phyloP scores from a whole-genome alignment of 1,140 invertebrate genomes.

The Drosophila punjabiensis region DNA sequence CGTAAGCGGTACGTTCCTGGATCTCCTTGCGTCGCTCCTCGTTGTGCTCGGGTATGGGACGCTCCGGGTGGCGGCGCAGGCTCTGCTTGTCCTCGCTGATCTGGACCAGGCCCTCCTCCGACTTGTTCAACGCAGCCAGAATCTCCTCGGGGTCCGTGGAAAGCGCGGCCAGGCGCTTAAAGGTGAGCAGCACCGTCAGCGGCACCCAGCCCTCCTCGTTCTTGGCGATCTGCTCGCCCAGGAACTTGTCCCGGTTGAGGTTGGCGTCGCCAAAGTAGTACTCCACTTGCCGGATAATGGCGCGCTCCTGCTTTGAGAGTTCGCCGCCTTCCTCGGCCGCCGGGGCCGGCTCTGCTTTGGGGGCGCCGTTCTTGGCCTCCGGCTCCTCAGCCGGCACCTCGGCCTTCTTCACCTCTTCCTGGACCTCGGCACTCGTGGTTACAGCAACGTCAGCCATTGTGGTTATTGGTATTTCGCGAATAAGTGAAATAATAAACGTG shows the following conservation, averaged over 20 bases:
- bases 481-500: constrained; percentile 29
- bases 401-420: constrained; percentile 25
- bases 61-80: constrained; percentile 91
- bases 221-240: constrained; percentile 91
- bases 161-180: constrained; percentile 93
- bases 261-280: constrained; percentile 94
- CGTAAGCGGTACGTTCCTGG: constrained; percentile 92
- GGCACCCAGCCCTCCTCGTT: constrained; percentile 96
- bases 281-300: constrained; percentile 88
- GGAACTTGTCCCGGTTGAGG: constrained; percentile 95
- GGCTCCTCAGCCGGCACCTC: constrained; percentile 1
- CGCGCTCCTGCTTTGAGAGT: constrained; percentile 86
- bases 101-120: constrained; percentile 91
- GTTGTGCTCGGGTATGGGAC: constrained; percentile 94
- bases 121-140: constrained; percentile 90
- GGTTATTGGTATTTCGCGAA: constrained; percentile 9
- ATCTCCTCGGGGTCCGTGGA: constrained; percentile 90
- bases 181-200: constrained; percentile 93
- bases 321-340: constrained; percentile 42
- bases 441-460: constrained; percentile 73
- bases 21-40: constrained; percentile 93
- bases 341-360: constrained; percentile 42
- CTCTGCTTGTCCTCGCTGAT: constrained; percentile 93
- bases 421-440: constrained; percentile 41
- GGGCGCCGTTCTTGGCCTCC: constrained; percentile 61